Evolutionary conservation across 2,113 vertebrate species (phyloP), one percentile per base, ranked within the genome.

Genomic region (Ameiurus melas): DNA sequence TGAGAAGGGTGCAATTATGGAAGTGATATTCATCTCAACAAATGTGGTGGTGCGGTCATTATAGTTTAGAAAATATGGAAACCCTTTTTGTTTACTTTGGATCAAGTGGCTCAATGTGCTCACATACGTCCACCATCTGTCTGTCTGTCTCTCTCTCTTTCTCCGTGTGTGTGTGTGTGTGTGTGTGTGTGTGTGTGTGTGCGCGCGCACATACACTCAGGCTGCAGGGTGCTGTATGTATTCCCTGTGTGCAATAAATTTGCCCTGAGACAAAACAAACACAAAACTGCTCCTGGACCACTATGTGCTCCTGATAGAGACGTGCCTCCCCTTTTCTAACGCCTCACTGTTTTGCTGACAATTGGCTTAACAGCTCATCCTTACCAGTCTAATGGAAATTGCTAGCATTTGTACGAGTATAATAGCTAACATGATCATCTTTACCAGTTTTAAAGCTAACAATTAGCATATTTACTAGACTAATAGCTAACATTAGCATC

Each of bases 21-120:
- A 22, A 84, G 60, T 47, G 83, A 68, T 84, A 68, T 85, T 33
- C 47, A 55, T 36, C 68, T 58, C 53, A 27, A 17, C 53, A 73
- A 73, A 85, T 85, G n/a, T 85, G 47, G 68, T 10, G 19, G 19
- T 85, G 84, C 20, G 68, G n/a, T 85, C 68, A 85, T 8, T 73
- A 20, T 53, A 55, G 47, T 33, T 85, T 68, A 20, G 25, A 73
- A 51, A 57, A 85, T 85, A 71, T 85, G 84, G 64, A 85, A 71
- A 85, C 66, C 30, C 17, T 71, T 71, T 85, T 73, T 66, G 66
- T 85, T 85, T 85, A 85, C 53, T 58, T 75, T 85, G 51, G 66
- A 43, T 36, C 36, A 62, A 47, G 13, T 43, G n/a, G 57, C 27
- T 27, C 51, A 7, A 27, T 71, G 51, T 71, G 39, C 51, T 77